phyloP scores from a whole-genome alignment of 1,140 invertebrate species.

The Galendromus occidentalis region DNA sequence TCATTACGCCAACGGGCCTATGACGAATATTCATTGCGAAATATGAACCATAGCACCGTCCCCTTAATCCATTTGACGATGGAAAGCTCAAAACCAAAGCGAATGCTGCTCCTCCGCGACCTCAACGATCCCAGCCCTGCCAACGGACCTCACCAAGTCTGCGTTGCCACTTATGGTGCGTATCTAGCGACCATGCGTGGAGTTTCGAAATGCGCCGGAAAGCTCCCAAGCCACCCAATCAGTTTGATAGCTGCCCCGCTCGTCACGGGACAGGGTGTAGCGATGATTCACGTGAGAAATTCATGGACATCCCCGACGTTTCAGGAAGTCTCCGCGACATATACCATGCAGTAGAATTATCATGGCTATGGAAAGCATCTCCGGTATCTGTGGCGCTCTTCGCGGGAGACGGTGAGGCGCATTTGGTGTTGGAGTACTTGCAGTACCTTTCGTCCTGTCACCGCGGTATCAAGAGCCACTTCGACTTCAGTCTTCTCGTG shows the following conservation, averaged over 20 bases:
- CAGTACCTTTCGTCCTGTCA: neutral
- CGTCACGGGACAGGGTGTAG: neutral
- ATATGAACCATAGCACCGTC: no score
- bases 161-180: neutral
- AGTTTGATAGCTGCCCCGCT: neutral
- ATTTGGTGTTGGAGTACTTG: slow-evolving; percentile 2
- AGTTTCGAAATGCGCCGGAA: neutral
- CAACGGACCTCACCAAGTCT: neutral
- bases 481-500: neutral
- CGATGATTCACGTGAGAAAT: neutral
- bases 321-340: neutral
- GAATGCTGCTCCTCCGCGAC: neutral
- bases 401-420: neutral
- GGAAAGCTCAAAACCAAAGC: neutral
- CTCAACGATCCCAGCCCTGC: neutral
- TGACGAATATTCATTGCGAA: no score
- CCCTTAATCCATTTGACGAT: no score
- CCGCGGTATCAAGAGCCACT: neutral
- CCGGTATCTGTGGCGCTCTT: neutral
- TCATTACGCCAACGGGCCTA: no score
- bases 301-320: neutral
- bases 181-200: neutral
- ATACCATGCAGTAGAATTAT: neutral
- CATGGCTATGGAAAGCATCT: neutral
- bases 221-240: neutral